Percentiles rank a stretch among this genome's conserved stretches.
These are phyloP conservation scores for Agelas oroides DNA, from an alignment of 37 sponge, comb jelly and placozoan genomes.

Conservation along the genomic window DNA sequence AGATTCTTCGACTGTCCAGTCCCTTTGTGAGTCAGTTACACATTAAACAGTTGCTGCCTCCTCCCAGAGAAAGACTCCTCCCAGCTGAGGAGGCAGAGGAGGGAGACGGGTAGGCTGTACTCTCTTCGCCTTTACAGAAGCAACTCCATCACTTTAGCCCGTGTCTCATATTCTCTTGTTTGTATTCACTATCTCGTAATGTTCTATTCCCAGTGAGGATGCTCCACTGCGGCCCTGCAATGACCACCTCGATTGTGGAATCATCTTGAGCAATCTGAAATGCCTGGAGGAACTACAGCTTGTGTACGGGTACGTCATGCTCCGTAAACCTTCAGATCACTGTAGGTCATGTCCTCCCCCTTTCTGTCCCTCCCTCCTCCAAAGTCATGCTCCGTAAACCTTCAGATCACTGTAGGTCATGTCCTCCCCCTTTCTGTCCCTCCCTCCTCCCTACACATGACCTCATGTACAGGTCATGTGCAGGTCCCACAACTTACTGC, in stretches of 20 bases:
- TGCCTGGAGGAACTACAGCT: slow-evolving; percentile 78
- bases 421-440: no score
- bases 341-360: no score
- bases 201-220: slow-evolving; percentile 57
- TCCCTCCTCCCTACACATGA: no score
- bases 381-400: no score
- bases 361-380: no score
- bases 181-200: no score
- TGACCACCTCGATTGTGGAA: slow-evolving; percentile 81
- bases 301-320: slow-evolving; percentile 80
- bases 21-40: slow-evolving; percentile 74
- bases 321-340: no score
- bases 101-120: slow-evolving; percentile 55
- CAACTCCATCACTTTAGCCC: no score
- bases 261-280: slow-evolving; percentile 56
- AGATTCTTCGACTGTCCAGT: slow-evolving; percentile 71
- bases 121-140: not conserved
- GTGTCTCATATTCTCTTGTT: no score
- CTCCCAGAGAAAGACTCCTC: slow-evolving; percentile 41
- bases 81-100: slow-evolving; percentile 67
- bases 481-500: no score
- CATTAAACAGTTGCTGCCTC: slow-evolving; percentile 85
- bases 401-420: no score
- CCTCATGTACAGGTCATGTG: no score
- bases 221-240: slow-evolving; percentile 25